Base-by-base conservation (phyloP, 2,888 invertebrate species). In the Nomada hirtipes region DNA sequence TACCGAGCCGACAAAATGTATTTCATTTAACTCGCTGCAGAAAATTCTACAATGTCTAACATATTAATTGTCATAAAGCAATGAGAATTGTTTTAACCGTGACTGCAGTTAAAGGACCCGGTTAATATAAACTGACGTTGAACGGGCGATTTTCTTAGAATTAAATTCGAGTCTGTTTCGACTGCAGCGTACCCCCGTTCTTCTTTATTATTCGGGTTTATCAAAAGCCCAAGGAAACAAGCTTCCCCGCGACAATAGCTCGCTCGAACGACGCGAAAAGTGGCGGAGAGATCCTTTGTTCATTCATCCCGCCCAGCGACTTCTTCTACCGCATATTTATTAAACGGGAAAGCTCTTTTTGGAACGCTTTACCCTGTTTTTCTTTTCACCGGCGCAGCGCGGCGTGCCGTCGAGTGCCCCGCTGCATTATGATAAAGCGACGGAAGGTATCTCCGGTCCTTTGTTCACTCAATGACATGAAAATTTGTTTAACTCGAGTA, bases 401-500 rank as follows among this genome's bases (percentile, higher is more conserved):
- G 3, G 1, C 7, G 13, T 2, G 13, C 9, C 15, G 36, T 4
- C 50, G 61, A 44, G 61, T 64, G 55, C 59, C 23, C 60, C 29
- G 7, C 47, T 36, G 60, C 61, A 53, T 80, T 80, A 67, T 81
- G 71, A 72, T 76, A 69, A 73, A 82, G 64, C 65, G 63, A 70
- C 57, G 26, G 55, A 64, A 69, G 71, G 52, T 65, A 81, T 76
- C 52, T 29, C 65, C 52, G 55, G 52, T 55, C 42, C 81, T 80
- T 75, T 80, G 79, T 81, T 67, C 82, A 23, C 15, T 57, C 70
- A 75, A 75, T 55, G 57, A 55, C 61, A 67, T 50, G 67, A 69
- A 75, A 80, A 82, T 82, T 82, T 81, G 68, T 81, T 82, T 72
- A 81, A 80, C 69, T 82, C 74, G 80, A 68, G 69, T 75, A 82